These are phyloP conservation scores for Lasiurus cinereus DNA, from an alignment of 2,113 vertebrate species.

Conservation along the genomic window DNA sequence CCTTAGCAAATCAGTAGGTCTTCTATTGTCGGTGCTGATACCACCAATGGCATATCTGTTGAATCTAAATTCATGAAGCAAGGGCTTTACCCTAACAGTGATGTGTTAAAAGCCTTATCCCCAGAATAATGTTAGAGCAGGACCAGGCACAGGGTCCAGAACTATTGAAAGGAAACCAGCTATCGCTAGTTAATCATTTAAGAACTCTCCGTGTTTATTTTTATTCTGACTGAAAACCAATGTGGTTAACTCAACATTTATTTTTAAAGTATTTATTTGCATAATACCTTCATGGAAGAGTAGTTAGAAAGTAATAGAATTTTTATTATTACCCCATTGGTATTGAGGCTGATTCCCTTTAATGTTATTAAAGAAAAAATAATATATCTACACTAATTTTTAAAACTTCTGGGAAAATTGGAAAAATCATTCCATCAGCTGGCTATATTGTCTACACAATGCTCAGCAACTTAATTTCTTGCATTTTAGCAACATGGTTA, in stretches of 20 bases:
- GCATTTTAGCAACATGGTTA: slow-evolving; percentile 31
- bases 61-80: not conserved
- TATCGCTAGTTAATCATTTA: not conserved
- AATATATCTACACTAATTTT: not conserved
- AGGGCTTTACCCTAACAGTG: not conserved
- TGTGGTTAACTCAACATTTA: not conserved
- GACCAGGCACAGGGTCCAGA: not conserved
- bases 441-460: not conserved
- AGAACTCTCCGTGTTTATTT: not conserved
- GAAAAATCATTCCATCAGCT: slow-evolving; percentile 31
- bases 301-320: slow-evolving; percentile 7
- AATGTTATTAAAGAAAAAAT: slow-evolving; percentile 32
- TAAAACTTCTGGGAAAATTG: not conserved
- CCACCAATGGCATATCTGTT: not conserved
- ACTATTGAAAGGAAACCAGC: slow-evolving; percentile 41
- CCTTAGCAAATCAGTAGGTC: not conserved
- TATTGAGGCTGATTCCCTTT: not conserved
- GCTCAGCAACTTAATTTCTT: slow-evolving; percentile 15
- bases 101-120: not conserved
- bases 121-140: not conserved
- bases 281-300: not conserved
- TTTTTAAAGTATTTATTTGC: slow-evolving; percentile 46
- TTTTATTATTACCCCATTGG: not conserved
- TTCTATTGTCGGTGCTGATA: not conserved
- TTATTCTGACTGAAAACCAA: slow-evolving; percentile 41